A percentile compares a stretch with the other conserved stretches of the same genome.
These are phyloP conservation scores for Scopus umbretta DNA, from an alignment of 2,113 vertebrate species.

Conservation along the genomic window DNA sequence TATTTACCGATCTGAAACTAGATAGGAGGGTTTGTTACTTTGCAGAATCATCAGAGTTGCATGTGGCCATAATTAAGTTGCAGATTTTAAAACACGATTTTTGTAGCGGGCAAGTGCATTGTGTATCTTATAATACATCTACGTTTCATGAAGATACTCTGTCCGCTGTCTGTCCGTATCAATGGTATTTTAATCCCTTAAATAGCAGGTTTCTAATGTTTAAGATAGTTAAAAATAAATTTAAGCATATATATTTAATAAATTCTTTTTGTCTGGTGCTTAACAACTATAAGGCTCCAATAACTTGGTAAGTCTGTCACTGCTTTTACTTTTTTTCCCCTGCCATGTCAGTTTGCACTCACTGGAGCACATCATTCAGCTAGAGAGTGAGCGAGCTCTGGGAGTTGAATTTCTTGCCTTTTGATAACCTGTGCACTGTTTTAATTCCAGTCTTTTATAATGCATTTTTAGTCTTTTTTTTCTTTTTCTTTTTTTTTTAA, in stretches of 20 bases:
- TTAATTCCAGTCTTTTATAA: neutral
- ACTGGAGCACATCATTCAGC: neutral
- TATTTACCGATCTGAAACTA: neutral
- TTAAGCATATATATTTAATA: neutral
- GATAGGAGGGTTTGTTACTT: neutral
- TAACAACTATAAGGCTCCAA: neutral
- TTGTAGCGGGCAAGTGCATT: fast-evolving
- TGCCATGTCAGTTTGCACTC: neutral
- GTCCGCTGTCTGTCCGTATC: fast-evolving
- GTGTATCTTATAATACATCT: neutral
- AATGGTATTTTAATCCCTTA: neutral
- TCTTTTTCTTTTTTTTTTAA: too few species aligned
- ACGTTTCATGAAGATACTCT: neutral
- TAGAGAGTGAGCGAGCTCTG: neutral
- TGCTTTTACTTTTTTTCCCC: neutral
- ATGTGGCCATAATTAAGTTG: neutral
- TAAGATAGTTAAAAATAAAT: neutral
- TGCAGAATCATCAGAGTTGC: neutral
- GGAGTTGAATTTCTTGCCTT: neutral
- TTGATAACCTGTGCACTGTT: neutral
- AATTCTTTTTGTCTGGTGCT: neutral
- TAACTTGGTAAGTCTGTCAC: neutral
- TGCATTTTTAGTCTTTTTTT: neutral
- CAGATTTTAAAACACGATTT: neutral
- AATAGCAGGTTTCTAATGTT: neutral